Base-by-base conservation (phyloP, 2,113 vertebrate genomes). In the Bufo bufo region DNA sequence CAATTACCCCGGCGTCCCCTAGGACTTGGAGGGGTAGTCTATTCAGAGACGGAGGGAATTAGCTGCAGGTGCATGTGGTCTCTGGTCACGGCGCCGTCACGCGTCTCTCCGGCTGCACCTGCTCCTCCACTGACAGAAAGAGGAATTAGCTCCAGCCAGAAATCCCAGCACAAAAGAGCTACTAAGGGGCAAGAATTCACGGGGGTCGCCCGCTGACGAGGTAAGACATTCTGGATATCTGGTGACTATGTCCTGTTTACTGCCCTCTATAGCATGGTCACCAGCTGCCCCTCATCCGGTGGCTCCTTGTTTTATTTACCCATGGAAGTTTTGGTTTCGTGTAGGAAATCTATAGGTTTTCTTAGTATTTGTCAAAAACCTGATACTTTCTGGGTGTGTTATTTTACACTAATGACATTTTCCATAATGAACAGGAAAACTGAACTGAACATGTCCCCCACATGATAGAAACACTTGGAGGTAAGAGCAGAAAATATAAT, bases 61-160 rank as follows among this genome's bases (percentile, higher is more conserved):
- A n/a, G 10, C 80, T 66, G 61, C 81, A 82, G 81, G 61, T 83
- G 81, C 61, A 33, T 65, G 45, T 17, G 43, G 6, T 80, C 17
- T 61, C 61, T 50, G 72, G 45, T 75, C 72, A 20, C 17, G 43
- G 45, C 19, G 8, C 19, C n/a, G 61, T 49, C 61, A 66, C 45
- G 23, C 11, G 81, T 83, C 61, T 50, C 61, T 23, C 81, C 61
- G 19, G 63, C 81, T 69, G 81, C 81, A 83, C 81, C 81, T 83
- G 81, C 81, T 83, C 61, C 81, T 83, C 81, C 81, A 50, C 61
- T 66, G 9, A n/a, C 11, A 50, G 13, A 50, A 52, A 59, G 20
- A 66, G 61, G 43, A 66, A 83, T 66, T 49, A n/a, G 45, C 66
- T 71, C 58, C 23, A 74, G 71, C 45, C 17, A 63, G 43, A 75